These are phyloP conservation scores for Chinchilla lanigera DNA, from an alignment of 2,113 vertebrate species.

Conservation along the genomic window DNA sequence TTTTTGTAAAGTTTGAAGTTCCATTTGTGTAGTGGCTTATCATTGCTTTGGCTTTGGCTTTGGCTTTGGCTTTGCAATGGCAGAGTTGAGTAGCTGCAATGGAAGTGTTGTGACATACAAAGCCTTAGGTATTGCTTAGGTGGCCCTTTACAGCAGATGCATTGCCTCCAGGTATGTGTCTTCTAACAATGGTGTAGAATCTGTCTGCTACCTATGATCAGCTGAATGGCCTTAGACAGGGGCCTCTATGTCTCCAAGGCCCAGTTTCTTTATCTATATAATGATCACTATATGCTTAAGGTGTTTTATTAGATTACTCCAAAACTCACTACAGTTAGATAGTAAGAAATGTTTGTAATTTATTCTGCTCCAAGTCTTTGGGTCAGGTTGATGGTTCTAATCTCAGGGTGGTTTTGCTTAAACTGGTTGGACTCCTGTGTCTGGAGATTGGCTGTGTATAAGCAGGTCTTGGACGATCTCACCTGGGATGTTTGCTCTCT, in stretches of 20 bases:
- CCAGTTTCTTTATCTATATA: neutral
- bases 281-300: neutral
- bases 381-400: neutral
- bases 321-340: neutral
- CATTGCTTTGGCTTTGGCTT: neutral
- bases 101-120: neutral
- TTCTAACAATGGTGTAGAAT: neutral
- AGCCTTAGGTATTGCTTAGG: neutral
- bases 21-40: neutral
- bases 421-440: accelerated
- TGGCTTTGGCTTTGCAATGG: neutral
- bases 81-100: neutral
- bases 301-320: neutral
- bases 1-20: constrained; percentile 29
- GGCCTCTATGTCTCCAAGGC: neutral
- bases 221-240: neutral
- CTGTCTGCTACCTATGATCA: neutral
- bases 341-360: neutral
- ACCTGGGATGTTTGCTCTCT: accelerated
- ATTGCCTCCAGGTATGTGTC: neutral
- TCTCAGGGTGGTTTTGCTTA: neutral
- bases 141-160: neutral
- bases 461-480: neutral
- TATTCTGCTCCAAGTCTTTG: neutral
- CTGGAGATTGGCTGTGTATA: accelerated